phyloP scores from a whole-genome alignment of 2,797 vertebrate species.

The Neosalanx taihuensis region DNA sequence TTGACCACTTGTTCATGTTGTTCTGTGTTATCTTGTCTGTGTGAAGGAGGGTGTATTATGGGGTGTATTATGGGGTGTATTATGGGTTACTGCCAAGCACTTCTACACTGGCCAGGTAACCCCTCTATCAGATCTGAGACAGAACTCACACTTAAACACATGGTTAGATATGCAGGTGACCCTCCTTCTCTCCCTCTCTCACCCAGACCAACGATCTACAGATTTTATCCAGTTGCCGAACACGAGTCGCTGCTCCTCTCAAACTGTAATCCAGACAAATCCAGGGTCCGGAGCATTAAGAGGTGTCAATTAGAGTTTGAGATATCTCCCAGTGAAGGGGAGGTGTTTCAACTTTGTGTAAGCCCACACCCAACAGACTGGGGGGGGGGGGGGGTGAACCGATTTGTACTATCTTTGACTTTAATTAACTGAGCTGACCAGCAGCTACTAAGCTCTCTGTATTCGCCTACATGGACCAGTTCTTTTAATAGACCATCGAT shows the following conservation, averaged over 20 bases:
- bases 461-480: slow-evolving; percentile 51
- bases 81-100: too few species aligned
- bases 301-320: slow-evolving; percentile 64
- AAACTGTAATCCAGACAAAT: slow-evolving; percentile 65
- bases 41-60: too few species aligned
- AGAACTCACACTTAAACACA: slow-evolving; percentile 9
- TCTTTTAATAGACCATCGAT: slow-evolving; percentile 56
- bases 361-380: slow-evolving; percentile 7
- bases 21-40: too few species aligned
- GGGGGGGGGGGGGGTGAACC: background rate
- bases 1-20: too few species aligned
- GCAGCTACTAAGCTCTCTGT: slow-evolving; percentile 61
- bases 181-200: too few species aligned
- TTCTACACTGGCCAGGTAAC: slow-evolving; percentile 46
- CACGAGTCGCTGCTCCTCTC: slow-evolving; percentile 52
- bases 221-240: slow-evolving; percentile 62
- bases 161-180: background rate
- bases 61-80: too few species aligned
- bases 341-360: slow-evolving; percentile 31
- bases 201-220: slow-evolving; percentile 52
- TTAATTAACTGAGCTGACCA: slow-evolving; percentile 43
- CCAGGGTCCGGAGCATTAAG: slow-evolving; percentile 55
- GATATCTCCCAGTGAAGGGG: slow-evolving; percentile 47
- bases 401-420: background rate
- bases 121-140: slow-evolving; percentile 42